Percentiles rank a stretch among this genome's conserved stretches.
Conservation (phyloP, 2,113 vertebrate species). For the Psammodynastes pulverulentus region DNA sequence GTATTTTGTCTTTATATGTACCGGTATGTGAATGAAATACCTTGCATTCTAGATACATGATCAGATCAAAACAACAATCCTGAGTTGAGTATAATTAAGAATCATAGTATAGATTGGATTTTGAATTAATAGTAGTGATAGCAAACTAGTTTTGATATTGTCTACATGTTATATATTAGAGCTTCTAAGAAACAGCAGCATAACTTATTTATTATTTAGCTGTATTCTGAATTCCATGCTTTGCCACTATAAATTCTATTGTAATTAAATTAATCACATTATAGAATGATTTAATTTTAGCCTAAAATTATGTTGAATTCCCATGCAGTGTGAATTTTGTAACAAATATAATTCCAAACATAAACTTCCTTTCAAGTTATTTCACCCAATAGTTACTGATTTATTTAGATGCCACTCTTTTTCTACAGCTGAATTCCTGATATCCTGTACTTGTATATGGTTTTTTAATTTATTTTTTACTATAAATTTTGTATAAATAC, state of each 20-base stretch:
- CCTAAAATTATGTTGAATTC: background rate
- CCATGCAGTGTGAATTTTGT: background rate
- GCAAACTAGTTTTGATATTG: background rate
- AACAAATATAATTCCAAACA: background rate
- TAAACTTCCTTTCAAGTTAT: background rate
- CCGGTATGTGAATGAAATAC: background rate
- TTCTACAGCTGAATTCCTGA: background rate
- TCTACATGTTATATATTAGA: background rate
- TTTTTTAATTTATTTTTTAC: background rate
- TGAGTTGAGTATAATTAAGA: background rate
- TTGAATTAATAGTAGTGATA: background rate
- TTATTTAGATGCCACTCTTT: background rate
- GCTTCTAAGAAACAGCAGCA: background rate
- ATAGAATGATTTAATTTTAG: background rate
- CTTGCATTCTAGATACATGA: background rate
- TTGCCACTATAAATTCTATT: background rate
- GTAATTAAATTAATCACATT: background rate
- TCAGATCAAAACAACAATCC: background rate
- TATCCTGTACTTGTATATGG: background rate
- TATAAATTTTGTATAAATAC: background rate
- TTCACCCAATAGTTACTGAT: background rate
- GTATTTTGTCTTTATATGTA: background rate
- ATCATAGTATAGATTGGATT: background rate
- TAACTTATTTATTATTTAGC: background rate
- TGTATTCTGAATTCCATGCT: background rate